Conservation (phyloP, 2,888 invertebrate genomes). For the Acrocyrtus sp. region DNA sequence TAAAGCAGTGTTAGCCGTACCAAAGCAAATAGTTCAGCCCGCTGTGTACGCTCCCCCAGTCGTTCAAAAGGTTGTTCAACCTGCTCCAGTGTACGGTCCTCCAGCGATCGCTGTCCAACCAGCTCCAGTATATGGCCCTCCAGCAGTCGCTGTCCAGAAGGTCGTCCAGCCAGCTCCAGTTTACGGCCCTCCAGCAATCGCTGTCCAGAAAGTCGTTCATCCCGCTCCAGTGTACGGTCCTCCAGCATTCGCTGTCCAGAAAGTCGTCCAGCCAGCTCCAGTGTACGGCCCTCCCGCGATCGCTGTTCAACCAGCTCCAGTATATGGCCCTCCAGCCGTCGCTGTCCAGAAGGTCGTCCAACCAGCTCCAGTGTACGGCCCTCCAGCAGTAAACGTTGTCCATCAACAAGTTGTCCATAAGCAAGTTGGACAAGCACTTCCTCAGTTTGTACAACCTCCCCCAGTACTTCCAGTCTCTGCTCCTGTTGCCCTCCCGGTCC, state of each 20-base stretch:
- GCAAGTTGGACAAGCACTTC: slow-evolving; percentile 5
- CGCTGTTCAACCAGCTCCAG: background rate
- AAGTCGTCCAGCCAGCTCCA: slow-evolving; percentile 19
- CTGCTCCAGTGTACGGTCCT: slow-evolving; percentile 1
- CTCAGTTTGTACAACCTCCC: background rate
- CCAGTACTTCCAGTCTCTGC: slow-evolving; percentile 11
- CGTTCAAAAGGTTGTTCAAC: slow-evolving; percentile 4
- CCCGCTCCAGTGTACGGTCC: slow-evolving; percentile 27
- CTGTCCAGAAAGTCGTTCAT: slow-evolving; percentile 25
- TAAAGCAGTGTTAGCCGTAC: slow-evolving; percentile 41
- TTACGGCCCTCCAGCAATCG: no score
- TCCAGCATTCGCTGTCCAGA: slow-evolving; percentile 13
- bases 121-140: slow-evolving; percentile 18
- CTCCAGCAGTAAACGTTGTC: slow-evolving; percentile 16
- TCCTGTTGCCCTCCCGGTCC: background rate
- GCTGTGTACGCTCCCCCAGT: slow-evolving; percentile 13
- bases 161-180: background rate
- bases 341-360: slow-evolving; percentile 9
- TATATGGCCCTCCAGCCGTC: slow-evolving; percentile 19
- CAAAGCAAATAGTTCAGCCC: background rate
- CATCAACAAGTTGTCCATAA: slow-evolving; percentile 19
- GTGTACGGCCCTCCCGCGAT: slow-evolving; percentile 23
- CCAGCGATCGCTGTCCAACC: background rate
- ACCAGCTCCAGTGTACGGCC: slow-evolving; percentile 24
- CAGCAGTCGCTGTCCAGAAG: background rate